Percentiles rank a stretch among this genome's conserved stretches.
These are phyloP conservation scores for Cecidostiba fungosa DNA, from an alignment of 2,888 invertebrate genomes.

Conservation along the genomic window DNA sequence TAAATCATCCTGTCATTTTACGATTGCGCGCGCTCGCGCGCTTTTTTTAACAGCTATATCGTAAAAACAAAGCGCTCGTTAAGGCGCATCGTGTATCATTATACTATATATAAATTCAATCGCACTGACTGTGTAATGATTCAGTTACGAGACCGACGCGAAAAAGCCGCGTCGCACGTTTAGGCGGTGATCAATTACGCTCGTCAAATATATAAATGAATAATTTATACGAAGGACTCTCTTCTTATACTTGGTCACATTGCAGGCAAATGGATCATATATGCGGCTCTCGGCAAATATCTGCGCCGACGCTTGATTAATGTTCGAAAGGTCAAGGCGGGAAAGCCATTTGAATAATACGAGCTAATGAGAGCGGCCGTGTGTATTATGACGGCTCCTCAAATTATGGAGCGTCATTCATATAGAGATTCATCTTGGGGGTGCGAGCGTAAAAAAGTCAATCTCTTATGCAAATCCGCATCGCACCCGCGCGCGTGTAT, in stretches of 20 bases:
- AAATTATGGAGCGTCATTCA: conserved; percentile 52
- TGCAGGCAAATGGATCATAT: conserved; percentile 64
- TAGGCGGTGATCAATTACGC: conserved; percentile 19
- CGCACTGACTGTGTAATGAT: neutral
- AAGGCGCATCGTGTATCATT: neutral
- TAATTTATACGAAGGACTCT: conserved; percentile 33
- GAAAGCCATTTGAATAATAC: conserved; percentile 66
- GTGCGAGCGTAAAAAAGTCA: conserved; percentile 20
- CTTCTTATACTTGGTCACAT: conserved; percentile 67
- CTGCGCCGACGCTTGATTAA: conserved; percentile 68
- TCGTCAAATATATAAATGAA: neutral
- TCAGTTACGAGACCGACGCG: neutral
- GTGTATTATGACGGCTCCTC: conserved; percentile 37
- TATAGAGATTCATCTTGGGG: conserved; percentile 39
- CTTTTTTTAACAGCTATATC: neutral
- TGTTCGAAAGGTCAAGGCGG: conserved; percentile 64
- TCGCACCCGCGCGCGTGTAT: conserved; percentile 22
- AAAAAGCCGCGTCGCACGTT: neutral
- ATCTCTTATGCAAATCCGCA: conserved; percentile 57
- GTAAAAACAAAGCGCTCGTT: neutral
- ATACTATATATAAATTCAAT: neutral
- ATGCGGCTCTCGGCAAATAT: conserved; percentile 68
- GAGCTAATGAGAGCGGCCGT: conserved; percentile 65
- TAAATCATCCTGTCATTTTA: conserved; percentile 46
- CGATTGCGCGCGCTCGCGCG: conserved; percentile 15